Percentiles rank a stretch among this genome's conserved stretches.
Evolutionary conservation across 2,113 vertebrate species (phyloP).

Genomic region (rat (Rattus norvegicus)): DNA sequence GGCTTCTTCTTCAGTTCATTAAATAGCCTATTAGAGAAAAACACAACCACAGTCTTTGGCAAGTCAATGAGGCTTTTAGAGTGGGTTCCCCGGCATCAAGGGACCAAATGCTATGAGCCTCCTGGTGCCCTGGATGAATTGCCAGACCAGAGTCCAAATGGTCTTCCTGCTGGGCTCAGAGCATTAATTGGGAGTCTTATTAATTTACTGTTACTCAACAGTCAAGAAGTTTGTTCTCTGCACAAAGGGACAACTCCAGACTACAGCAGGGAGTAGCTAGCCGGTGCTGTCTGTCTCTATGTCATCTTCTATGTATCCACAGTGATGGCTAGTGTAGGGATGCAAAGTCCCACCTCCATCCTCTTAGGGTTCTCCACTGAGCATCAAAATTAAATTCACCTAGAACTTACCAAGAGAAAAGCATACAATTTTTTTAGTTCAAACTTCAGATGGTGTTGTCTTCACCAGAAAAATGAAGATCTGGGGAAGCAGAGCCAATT

Average conservation of each 20-base stretch:
- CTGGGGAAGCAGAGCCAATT: not conserved
- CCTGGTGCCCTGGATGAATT: not conserved
- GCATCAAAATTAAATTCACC: not conserved
- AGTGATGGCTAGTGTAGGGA: not conserved
- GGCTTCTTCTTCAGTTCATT: slow-evolving; percentile 42
- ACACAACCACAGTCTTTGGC: not conserved
- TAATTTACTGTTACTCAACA: slow-evolving; percentile 11
- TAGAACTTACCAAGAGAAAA: not conserved
- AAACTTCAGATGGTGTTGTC: not conserved
- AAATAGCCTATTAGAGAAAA: slow-evolving; percentile 52
- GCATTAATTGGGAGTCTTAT: slow-evolving; percentile 11
- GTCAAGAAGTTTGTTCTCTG: not conserved
- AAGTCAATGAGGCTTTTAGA: slow-evolving; percentile 32
- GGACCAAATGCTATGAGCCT: not conserved
- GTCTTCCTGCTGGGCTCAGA: not conserved
- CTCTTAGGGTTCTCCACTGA: not conserved
- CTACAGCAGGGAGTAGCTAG: not conserved
- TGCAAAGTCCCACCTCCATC: not conserved
- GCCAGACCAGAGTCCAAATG: not conserved
- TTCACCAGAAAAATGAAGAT: not conserved
- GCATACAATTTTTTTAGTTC: not conserved
- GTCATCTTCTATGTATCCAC: not conserved
- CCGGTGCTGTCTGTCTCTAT: not conserved
- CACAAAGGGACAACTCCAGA: not conserved
- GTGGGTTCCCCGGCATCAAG: not conserved